Base-by-base conservation (phyloP, 2,113 vertebrate species). In the Ammodytes marinus region DNA sequence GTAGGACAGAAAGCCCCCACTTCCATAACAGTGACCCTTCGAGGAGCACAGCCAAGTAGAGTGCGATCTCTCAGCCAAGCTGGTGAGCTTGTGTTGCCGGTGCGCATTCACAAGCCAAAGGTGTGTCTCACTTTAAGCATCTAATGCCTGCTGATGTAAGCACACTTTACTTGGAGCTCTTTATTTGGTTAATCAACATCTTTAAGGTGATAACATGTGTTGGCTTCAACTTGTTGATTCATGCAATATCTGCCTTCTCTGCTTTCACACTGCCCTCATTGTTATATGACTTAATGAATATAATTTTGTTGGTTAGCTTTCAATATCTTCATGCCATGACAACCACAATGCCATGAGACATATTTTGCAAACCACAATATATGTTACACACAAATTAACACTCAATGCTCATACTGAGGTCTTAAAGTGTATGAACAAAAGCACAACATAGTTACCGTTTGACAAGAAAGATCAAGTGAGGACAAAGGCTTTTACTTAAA, bases 1-100 rank as follows among this genome's bases (percentile, higher is more conserved):
- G 74, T 89, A 96, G 97, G 97, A 80, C 93, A 97, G 84, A 99
- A 99, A 94, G 96, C 96, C 9, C 97, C 97, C 0, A 96, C 97
- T 0, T 97, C 97, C 70, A 98, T 99, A 71, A 99, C 97, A 0
- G 96, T 99, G 93, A 99, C 97, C 0, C 94, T 99, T 55, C 94
- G 96, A 59, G 97, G 97, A 71, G 97, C 96, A 2, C 97, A 97
- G 86, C 95, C 96, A 0, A 94, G 93, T 90, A 94, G 96, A 7
- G 83, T 95, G 72, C 93, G 93, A 70, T 87, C 95, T 0, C 91
- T 97, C 19, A 93, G 96, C 93, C 96, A 96, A 66, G 85, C 96
- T 1, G 92, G 88, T 0, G 93, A 91, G 19, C 67, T 57, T 47
- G 68, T 86, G 69, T 80, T 75, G 1, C 67, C 87, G 6, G 50